Evolutionary conservation across 2,113 vertebrate genomes (phyloP), one percentile per base, ranked within the genome.

Genomic region (Myotis yumanensis): DNA sequence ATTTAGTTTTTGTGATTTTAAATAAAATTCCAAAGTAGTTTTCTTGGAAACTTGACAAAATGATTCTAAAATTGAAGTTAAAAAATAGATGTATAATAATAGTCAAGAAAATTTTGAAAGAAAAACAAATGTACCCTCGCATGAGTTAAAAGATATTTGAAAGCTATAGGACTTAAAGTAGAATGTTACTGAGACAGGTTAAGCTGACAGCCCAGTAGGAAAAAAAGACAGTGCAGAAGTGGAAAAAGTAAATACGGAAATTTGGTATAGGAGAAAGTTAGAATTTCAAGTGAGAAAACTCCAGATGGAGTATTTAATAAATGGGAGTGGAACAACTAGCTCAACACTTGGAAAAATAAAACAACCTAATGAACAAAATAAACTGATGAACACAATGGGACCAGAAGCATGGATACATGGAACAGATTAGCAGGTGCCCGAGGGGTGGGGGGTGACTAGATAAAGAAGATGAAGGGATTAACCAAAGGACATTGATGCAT

Each of bases 1-100:
- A 59, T 28, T 25, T 59, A 25, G 57, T 59, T 89, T 66, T 57
- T 46, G n/a, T 6, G 68, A 79, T 84, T 92, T 32, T 25, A 92
- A 73, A 71, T 43, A 32, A 94, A 89, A 71, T 28, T 73, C n/a
- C 46, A 71, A 85, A 73, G 40, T 37, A 25, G 66, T 23, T 80
- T 86, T 71, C 57, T 81, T 93, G n/a, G 59, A 89, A 73, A 85
- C 9, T 48, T 73, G 77, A 54, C 11, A 89, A 88, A 76, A 76
- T 37, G 17, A 75, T 89, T 89, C 73, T 83, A 77, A 92, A 71
- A 71, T 0, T 52, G 23, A 93, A 93, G 15, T 14, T 4, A n/a
- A 84, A 88, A 91, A 73, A 48, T 23, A 71, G 10, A 71, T 77
- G 18, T 3, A 3, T 17, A 32, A 86, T 2, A 32, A 57, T 10